Evolutionary conservation across 2,888 invertebrate genomes (phyloP).

Genomic region (Odontocerum albicorne): DNA sequence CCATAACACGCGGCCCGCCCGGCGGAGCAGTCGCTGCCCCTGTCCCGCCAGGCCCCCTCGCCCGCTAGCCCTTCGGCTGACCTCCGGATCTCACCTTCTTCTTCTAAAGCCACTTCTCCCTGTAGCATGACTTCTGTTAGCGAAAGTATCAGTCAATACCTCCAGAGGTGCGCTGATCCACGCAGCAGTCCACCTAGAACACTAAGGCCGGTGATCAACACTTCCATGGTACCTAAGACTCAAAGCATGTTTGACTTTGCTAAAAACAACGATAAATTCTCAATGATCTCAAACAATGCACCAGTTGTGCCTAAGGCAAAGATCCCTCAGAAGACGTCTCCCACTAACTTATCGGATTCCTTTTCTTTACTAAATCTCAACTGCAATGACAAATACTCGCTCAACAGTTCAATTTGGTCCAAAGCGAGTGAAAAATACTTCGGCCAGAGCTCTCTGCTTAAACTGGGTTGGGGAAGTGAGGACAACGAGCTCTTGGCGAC

Average conservation of each 20-base stretch:
- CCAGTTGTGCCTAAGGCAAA: constrained; percentile 10
- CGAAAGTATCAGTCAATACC: constrained; percentile 13
- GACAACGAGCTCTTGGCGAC: constrained; percentile 43
- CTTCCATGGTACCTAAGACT: constrained; percentile 48
- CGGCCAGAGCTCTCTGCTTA: constrained; percentile 27
- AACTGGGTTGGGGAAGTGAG: constrained; percentile 28
- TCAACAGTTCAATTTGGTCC: constrained; percentile 34
- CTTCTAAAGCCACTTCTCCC: constrained; percentile 22
- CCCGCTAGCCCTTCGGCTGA: constrained; percentile 46
- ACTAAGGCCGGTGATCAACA: constrained; percentile 51
- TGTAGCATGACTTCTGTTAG: constrained; percentile 17
- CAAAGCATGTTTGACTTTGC: constrained; percentile 40
- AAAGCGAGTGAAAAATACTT: constrained; percentile 31
- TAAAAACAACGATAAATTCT: constrained; percentile 30
- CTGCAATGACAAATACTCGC: constrained; percentile 38
- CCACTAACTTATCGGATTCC: constrained; percentile 51
- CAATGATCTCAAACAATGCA: constrained; percentile 19
- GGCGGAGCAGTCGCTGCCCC: constrained; percentile 62
- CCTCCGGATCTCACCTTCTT: constrained; percentile 37
- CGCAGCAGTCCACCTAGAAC: constrained; percentile 26
- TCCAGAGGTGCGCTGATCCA: constrained; percentile 12
- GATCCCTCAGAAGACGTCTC: constrained; percentile 39
- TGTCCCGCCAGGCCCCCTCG: constrained; percentile 48
- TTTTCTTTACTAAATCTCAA: constrained; percentile 43
- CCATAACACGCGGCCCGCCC: constrained; percentile 84